Percentiles rank a stretch among this genome's conserved stretches.
Conservation (phyloP, 2,113 vertebrate species). For the Thunnus maccoyii region DNA sequence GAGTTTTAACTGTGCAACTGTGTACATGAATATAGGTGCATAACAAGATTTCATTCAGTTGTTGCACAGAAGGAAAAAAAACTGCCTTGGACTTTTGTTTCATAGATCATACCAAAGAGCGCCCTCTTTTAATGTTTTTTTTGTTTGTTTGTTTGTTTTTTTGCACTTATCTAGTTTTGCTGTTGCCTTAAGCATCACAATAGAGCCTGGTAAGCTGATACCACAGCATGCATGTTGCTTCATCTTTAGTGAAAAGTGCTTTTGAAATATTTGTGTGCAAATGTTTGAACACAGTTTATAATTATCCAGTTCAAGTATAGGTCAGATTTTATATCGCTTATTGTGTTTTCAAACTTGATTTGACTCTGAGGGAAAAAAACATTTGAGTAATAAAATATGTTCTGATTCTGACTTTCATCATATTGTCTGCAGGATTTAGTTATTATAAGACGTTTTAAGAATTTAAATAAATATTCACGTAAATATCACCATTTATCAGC, state of each 20-base stretch:
- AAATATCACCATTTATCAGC: too few relatives aligned
- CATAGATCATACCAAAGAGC: constrained; percentile 32
- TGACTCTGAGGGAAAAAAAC: constrained; percentile 9
- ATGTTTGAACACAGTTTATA: constrained; percentile 31
- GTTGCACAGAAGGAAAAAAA: background rate
- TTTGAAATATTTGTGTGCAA: constrained; percentile 43
- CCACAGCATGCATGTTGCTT: constrained; percentile 33
- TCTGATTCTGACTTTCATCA: constrained; percentile 16
- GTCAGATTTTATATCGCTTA: constrained; percentile 41
- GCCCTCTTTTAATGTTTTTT: background rate
- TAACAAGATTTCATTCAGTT: background rate
- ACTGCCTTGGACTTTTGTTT: constrained; percentile 1
- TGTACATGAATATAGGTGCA: background rate
- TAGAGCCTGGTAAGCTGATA: background rate
- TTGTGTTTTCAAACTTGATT: constrained; percentile 37
- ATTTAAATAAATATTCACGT: too few relatives aligned
- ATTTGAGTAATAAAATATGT: constrained; percentile 50
- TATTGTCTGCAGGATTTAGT: background rate
- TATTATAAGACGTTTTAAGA: background rate
- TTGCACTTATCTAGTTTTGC: background rate
- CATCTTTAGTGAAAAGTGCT: constrained; percentile 13
- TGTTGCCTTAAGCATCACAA: background rate
- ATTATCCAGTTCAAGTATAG: constrained; percentile 13
- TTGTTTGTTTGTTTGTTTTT: constrained; percentile 7
- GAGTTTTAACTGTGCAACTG: background rate